Evolutionary conservation across 2,888 invertebrate genomes (phyloP), one percentile per base, ranked within the genome.

Genomic region (Synergus itoensis): DNA sequence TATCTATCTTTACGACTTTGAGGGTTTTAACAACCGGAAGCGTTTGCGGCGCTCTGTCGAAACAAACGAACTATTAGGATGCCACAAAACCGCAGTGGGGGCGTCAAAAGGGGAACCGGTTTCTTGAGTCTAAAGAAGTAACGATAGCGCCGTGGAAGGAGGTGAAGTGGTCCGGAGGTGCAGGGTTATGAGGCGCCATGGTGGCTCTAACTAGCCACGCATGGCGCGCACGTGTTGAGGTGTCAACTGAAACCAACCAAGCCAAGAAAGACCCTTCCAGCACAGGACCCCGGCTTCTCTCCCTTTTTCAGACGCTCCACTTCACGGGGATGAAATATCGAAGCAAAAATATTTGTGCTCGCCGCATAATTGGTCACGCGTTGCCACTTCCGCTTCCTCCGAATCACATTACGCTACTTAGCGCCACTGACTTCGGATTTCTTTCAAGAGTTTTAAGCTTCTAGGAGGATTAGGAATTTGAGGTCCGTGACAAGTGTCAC

Each of bases 201-300:
- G 83, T 84, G 84, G 81, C 84, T 84, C 80, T 91, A 91, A 92
- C 91, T 89, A 90, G 88, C 86, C 88, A 86, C 91, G 92, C 90
- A 91, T 91, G 92, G 91, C 85, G 86, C 88, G 87, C 92, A 92
- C 92, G 90, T 91, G 92, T 91, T 88, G 88, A 92, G 91, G 91
- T 91, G 91, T 90, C 91, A 91, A 90, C 88, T 88, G 87, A 86
- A 73, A 53, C 73, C 73, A 67, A 43, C 67, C 18, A 67, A 43
- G 43, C 45, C 43, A 67, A 43, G 53, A 43, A 86, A 57, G 53
- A 43, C 69, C 77, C 80, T 78, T 79, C 78, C 77, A 76, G 69
- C 60, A 69, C 36, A 40, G 69, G 60, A 53, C 65, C 63, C 53
- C 64, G 60, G 12, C 41, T 12, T 53, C 36, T 76, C 65, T 77